Conservation (phyloP, 2,888 invertebrate species). For the Lamellibrachia satsuma region DNA sequence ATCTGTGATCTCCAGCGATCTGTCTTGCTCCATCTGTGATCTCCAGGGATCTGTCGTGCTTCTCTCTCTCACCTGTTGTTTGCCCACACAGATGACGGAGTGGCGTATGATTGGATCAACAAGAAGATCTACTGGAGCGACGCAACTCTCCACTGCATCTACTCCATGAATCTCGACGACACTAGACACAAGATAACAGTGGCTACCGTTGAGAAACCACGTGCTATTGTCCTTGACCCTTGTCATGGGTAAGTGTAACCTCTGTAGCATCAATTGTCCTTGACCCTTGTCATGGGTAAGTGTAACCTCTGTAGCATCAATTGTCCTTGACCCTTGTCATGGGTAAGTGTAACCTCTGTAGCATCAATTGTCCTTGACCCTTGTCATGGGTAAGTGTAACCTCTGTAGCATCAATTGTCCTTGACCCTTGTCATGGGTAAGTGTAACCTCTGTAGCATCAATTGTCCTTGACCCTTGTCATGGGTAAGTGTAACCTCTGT, state of each 20-base stretch:
- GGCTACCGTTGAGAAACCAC: constrained; percentile 88
- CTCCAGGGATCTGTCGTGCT: too few relatives aligned
- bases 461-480: constrained; percentile 97
- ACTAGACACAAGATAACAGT: constrained; percentile 85
- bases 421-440: constrained; percentile 93
- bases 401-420: constrained; percentile 77
- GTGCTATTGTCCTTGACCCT: constrained; percentile 95
- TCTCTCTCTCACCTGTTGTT: neutral
- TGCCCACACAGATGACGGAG: constrained; percentile 46
- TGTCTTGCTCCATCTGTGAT: neutral
- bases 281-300: too few relatives aligned
- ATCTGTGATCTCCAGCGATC: neutral
- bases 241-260: constrained; percentile 79
- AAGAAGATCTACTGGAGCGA: constrained; percentile 98
- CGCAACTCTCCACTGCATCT: constrained; percentile 71
- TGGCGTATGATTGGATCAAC: constrained; percentile 89
- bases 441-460: neutral
- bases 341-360: constrained; percentile 69
- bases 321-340: constrained; percentile 95
- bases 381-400: constrained; percentile 79
- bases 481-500: constrained; percentile 69
- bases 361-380: constrained; percentile 95
- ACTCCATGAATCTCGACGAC: constrained; percentile 83
- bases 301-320: constrained; percentile 63
- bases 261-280: neutral